phyloP scores from a whole-genome alignment of 1,140 invertebrate species.

The Drosophila kanapiae region DNA sequence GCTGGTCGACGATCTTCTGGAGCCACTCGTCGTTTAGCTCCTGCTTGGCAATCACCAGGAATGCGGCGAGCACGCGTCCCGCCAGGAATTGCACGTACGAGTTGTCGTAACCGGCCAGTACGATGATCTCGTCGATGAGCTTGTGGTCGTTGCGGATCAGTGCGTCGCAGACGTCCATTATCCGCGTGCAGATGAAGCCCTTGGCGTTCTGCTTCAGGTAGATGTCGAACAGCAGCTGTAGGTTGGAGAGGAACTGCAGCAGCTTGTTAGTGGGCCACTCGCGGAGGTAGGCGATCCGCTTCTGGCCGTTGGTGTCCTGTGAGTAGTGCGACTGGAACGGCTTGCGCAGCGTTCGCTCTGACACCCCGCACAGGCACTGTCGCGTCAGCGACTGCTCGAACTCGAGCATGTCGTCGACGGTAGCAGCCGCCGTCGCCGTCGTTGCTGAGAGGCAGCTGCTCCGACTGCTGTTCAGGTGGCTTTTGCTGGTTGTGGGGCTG shows the following conservation, averaged over 20 bases:
- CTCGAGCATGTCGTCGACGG: constrained; percentile 78
- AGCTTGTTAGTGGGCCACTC: constrained; percentile 91
- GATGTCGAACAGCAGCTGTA: constrained; percentile 93
- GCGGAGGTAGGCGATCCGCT: constrained; percentile 87
- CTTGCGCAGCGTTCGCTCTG: constrained; percentile 89
- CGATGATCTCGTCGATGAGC: constrained; percentile 93
- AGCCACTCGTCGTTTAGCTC: constrained; percentile 92
- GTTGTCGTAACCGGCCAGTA: constrained; percentile 91
- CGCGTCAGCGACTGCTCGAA: constrained; percentile 89
- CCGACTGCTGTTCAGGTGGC: constrained; percentile 29
- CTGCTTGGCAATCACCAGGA: constrained; percentile 93
- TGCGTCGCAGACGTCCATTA: constrained; percentile 92
- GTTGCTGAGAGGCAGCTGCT: constrained; percentile 32
- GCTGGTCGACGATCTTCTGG: constrained; percentile 90
- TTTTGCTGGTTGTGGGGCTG: constrained; percentile 18
- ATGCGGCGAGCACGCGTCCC: constrained; percentile 91
- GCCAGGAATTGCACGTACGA: constrained; percentile 93
- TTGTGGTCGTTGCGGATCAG: constrained; percentile 92
- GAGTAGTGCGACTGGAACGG: constrained; percentile 89
- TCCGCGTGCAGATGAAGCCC: constrained; percentile 91
- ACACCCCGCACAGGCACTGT: constrained; percentile 92
- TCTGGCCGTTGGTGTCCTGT: constrained; percentile 86
- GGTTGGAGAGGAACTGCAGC: constrained; percentile 91
- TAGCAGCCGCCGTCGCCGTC: constrained; percentile 24
- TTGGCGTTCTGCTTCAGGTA: constrained; percentile 93